A percentile compares a stretch with the other conserved stretches of the same genome.
phyloP scores from a whole-genome alignment of 2,888 invertebrate species.

The Sarcophaga subvicina region DNA sequence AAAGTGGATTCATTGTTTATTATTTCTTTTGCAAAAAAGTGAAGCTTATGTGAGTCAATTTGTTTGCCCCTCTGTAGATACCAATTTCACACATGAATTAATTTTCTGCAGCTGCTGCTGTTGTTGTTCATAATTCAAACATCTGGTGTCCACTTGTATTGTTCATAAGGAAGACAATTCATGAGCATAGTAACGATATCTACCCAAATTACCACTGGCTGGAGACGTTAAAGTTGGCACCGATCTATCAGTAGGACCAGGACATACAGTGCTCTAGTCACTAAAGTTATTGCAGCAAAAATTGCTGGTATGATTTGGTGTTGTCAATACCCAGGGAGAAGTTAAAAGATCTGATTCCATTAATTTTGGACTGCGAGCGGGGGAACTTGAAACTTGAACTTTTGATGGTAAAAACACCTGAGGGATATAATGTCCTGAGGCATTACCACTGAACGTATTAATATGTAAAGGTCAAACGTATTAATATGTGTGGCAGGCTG shows the following conservation, averaged over 20 bases:
- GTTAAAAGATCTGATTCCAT: constrained; percentile 79
- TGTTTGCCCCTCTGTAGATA: too few species aligned
- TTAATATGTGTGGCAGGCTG: constrained; percentile 73
- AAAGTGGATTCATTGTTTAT: too few species aligned
- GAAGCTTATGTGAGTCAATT: too few species aligned
- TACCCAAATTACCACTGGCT: constrained; percentile 83
- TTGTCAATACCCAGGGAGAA: constrained; percentile 86
- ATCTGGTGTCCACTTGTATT: constrained; percentile 87
- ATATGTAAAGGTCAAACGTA: constrained; percentile 80
- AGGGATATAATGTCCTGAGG: constrained; percentile 67
- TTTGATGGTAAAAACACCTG: constrained; percentile 78
- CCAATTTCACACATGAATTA: too few species aligned
- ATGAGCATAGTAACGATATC: constrained; percentile 85
- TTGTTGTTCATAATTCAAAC: constrained; percentile 80
- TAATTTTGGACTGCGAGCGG: constrained; percentile 83
- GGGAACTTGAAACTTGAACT: constrained; percentile 85
- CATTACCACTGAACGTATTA: constrained; percentile 78
- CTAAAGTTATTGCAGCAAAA: constrained; percentile 85
- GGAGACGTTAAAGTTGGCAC: constrained; percentile 87
- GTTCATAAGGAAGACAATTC: constrained; percentile 86
- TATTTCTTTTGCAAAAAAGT: too few species aligned
- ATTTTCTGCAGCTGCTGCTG: constrained; percentile 68
- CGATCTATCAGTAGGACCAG: constrained; percentile 90
- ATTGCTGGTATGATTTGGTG: constrained; percentile 74
- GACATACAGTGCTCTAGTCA: constrained; percentile 93